Percentiles rank a stretch among this genome's conserved stretches.
Evolutionary conservation across 1,140 invertebrate genomes (phyloP).

Genomic region (Eriocheir sinensis): DNA sequence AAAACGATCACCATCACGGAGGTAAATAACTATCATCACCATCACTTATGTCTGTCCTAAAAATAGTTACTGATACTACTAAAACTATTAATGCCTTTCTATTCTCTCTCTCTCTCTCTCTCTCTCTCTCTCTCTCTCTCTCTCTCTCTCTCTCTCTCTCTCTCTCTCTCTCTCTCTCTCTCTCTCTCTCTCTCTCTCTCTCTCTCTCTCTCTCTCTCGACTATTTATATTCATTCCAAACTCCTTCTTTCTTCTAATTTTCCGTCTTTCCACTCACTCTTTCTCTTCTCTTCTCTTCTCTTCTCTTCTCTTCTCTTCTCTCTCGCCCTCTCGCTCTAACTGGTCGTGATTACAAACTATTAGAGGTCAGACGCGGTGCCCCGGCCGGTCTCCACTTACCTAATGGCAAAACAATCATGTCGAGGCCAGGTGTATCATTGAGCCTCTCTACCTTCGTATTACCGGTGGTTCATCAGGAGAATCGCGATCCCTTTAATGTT

Average conservation of each 20-base stretch:
- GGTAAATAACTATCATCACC: too few species aligned
- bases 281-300: background rate
- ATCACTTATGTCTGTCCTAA: too few species aligned
- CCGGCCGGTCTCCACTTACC: conserved; percentile 33
- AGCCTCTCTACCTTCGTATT: conserved; percentile 15
- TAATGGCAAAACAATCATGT: conserved; percentile 61
- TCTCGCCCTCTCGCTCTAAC: background rate
- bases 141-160: background rate
- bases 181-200: background rate
- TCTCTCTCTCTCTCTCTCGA: background rate
- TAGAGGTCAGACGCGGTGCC: background rate
- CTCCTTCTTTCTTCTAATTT: background rate
- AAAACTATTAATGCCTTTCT: too few species aligned
- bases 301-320: conserved; percentile 19
- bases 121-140: background rate
- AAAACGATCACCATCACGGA: too few species aligned
- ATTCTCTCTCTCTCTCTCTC: background rate
- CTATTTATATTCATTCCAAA: background rate
- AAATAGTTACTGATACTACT: too few species aligned
- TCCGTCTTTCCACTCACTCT: background rate
- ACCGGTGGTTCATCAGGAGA: conserved; percentile 28
- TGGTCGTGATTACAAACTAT: conserved; percentile 30
- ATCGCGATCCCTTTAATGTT: background rate
- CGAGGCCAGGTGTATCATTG: background rate
- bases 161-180: background rate